phyloP scores from a whole-genome alignment of 2,113 vertebrate genomes.

The Myrmophylax atrothorax region DNA sequence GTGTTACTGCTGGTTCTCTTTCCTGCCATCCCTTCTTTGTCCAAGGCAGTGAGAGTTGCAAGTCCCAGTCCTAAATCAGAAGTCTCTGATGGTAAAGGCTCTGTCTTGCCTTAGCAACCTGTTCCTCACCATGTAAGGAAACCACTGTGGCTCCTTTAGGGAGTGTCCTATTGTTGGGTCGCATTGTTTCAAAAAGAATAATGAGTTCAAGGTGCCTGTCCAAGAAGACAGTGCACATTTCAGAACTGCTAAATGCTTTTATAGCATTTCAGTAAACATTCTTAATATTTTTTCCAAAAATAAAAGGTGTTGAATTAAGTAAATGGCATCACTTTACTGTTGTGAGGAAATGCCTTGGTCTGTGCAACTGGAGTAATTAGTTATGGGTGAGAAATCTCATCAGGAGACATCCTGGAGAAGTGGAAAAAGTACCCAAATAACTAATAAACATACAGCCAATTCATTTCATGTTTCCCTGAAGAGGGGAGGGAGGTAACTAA shows the following conservation, averaged over 20 bases:
- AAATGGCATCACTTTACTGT: constrained; percentile 2
- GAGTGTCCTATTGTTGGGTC: not conserved
- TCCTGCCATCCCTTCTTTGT: not conserved
- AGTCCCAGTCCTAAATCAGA: not conserved
- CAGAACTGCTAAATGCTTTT: not conserved
- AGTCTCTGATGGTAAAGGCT: not conserved
- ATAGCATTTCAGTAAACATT: not conserved
- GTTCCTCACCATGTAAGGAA: not conserved
- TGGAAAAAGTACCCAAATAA: constrained; percentile 47
- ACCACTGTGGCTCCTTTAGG: not conserved
- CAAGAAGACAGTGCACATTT: not conserved
- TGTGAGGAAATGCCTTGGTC: constrained; percentile 42
- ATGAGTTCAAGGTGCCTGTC: not conserved
- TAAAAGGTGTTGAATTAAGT: constrained; percentile 29
- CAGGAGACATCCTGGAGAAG: constrained; percentile 48
- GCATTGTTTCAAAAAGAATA: not conserved
- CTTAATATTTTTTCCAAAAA: constrained; percentile 7
- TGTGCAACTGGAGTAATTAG: constrained; percentile 54
- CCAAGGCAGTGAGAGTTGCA: not conserved
- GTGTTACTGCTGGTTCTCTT: rapidly evolving
- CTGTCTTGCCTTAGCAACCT: not conserved
- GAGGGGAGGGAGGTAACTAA: not conserved
- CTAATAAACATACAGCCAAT: constrained; percentile 42
- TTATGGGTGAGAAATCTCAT: constrained; percentile 59
- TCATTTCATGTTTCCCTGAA: constrained; percentile 18